Percentiles rank a stretch among this genome's conserved stretches.
phyloP scores from a whole-genome alignment of 2,113 vertebrate species.

The Sciurus niger region DNA sequence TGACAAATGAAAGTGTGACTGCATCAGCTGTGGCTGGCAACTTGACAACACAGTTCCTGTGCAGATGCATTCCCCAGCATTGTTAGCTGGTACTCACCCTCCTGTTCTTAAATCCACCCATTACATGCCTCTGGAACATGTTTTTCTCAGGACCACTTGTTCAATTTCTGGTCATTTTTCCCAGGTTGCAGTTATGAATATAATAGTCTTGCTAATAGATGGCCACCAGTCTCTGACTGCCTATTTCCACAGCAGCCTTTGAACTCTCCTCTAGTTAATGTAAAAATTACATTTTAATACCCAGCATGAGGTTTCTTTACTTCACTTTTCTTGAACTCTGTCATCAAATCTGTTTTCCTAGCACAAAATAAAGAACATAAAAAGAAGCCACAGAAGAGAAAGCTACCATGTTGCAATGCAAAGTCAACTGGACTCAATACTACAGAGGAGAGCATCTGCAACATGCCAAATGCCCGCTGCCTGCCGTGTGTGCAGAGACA shows the following conservation, averaged over 20 bases:
- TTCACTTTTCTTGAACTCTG: constrained; percentile 40
- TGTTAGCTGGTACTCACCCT: background rate
- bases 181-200: background rate
- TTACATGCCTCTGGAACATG: background rate
- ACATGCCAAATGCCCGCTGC: background rate
- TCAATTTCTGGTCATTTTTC: background rate
- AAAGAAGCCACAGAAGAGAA: constrained; percentile 7
- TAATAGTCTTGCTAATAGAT: background rate
- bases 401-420: background rate
- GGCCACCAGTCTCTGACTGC: background rate
- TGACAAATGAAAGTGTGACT: background rate
- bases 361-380: constrained; percentile 15
- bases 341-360: constrained; percentile 45
- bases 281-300: constrained; percentile 38
- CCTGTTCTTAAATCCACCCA: background rate
- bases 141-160: background rate
- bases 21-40: background rate
- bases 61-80: background rate
- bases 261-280: background rate
- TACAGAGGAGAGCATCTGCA: background rate
- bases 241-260: background rate
- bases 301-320: background rate
- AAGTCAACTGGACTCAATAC: background rate
- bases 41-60: background rate
- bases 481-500: background rate